Conservation (phyloP, 2,113 vertebrate species). For the Serilophus lunatus region DNA sequence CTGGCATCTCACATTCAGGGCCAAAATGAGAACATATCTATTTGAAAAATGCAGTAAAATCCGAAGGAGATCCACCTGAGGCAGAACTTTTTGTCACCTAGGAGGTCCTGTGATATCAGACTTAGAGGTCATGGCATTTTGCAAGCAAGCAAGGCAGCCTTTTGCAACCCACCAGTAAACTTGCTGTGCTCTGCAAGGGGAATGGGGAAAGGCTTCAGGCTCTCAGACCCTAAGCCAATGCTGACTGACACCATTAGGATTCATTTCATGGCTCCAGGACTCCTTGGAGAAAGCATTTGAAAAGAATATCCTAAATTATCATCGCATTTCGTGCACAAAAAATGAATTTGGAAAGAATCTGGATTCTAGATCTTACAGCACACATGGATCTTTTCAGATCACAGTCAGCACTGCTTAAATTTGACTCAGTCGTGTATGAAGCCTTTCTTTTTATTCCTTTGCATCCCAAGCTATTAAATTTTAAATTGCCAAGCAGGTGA, state of each 20-base stretch:
- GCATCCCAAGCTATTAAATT: neutral
- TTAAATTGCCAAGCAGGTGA: neutral
- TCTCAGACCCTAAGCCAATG: neutral
- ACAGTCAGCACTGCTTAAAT: neutral
- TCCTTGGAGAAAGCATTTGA: neutral
- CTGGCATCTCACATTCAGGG: neutral
- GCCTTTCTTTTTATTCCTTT: neutral
- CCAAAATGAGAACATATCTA: neutral
- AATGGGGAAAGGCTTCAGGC: neutral
- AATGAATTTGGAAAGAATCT: neutral
- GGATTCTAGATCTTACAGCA: neutral
- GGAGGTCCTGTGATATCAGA: neutral
- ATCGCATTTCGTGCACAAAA: neutral
- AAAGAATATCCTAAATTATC: neutral
- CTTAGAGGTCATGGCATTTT: neutral
- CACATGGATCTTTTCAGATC: neutral
- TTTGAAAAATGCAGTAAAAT: neutral
- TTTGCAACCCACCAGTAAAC: neutral
- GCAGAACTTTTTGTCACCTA: neutral
- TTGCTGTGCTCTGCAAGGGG: fast-evolving
- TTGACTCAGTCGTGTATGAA: neutral
- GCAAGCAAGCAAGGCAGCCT: neutral
- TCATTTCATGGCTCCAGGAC: neutral
- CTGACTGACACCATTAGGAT: neutral
- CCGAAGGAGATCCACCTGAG: neutral